These are phyloP conservation scores for Brachymystax lenok DNA, from an alignment of 2,797 vertebrate species.

Conservation along the genomic window DNA sequence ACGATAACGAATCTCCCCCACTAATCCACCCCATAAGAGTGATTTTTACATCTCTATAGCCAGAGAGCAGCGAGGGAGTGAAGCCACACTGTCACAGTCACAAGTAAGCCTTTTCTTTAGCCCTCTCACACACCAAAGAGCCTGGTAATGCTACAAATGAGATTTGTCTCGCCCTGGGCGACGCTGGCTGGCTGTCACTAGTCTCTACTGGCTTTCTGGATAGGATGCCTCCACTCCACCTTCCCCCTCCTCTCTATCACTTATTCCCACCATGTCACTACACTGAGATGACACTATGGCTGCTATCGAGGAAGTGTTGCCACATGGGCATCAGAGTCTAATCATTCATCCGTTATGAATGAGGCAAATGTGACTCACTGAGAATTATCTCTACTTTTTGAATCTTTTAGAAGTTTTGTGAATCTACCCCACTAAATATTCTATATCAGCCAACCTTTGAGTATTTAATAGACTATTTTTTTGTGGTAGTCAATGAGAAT, in stretches of 20 bases:
- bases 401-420: background rate
- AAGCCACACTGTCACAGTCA: slow-evolving; percentile 1
- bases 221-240: background rate
- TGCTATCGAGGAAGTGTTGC: background rate
- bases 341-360: background rate
- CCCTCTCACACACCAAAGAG: background rate
- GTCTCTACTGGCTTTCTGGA: background rate
- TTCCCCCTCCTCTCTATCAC: background rate
- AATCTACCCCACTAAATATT: background rate
- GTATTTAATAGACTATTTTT: background rate
- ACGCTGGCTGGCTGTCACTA: background rate
- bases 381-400: no score
- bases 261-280: background rate
- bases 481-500: no score
- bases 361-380: background rate
- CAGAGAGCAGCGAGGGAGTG: background rate
- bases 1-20: slow-evolving; percentile 15
- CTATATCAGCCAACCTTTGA: background rate
- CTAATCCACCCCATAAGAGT: slow-evolving; percentile 22
- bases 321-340: background rate
- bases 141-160: slow-evolving; percentile 37
- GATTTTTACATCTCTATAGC: slow-evolving; percentile 20
- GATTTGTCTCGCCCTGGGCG: slow-evolving; percentile 24
- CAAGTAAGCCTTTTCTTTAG: slow-evolving; percentile 2
- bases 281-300: background rate